A percentile compares a stretch with the other conserved stretches of the same genome.
Evolutionary conservation across 37 sponge, comb jelly and placozoan genomes (phyloP).

Genomic region (Ianthella basta): DNA sequence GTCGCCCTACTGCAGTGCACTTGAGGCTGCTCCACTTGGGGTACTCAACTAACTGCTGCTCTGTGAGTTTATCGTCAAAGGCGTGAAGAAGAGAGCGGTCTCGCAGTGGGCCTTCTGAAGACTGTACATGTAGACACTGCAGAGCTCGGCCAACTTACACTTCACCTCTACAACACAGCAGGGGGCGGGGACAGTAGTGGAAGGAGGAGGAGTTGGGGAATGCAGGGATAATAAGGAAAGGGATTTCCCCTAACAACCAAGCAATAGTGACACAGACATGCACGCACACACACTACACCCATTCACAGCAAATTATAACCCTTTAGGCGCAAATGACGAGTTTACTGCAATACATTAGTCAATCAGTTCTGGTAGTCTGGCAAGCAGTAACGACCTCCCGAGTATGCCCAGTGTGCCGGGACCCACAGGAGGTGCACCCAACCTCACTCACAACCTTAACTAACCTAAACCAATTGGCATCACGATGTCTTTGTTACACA

Average conservation of each 20-base stretch:
- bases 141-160: slow-evolving; percentile 25
- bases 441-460: too few relatives aligned
- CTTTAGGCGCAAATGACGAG: too few relatives aligned
- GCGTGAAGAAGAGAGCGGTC: slow-evolving; percentile 20
- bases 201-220: neutral
- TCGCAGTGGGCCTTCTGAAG: slow-evolving; percentile 50
- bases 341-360: too few relatives aligned
- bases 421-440: too few relatives aligned
- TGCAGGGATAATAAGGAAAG: too few relatives aligned
- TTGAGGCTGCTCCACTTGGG: neutral
- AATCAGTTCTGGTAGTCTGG: neutral
- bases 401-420: neutral
- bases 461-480: too few relatives aligned
- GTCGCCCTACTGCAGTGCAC: too few relatives aligned
- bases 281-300: too few relatives aligned
- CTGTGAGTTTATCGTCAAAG: slow-evolving; percentile 30
- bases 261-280: too few relatives aligned
- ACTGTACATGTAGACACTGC: slow-evolving; percentile 60
- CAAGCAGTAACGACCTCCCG: neutral
- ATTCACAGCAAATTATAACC: too few relatives aligned
- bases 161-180: slow-evolving; percentile 29
- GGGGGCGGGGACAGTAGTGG: neutral
- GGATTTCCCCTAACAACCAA: too few relatives aligned
- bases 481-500: too few relatives aligned
- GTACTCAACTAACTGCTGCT: slow-evolving; percentile 1